Evolutionary conservation across 2,888 invertebrate species (phyloP), one percentile per base, ranked within the genome.

Genomic region (Acronicta psi): DNA sequence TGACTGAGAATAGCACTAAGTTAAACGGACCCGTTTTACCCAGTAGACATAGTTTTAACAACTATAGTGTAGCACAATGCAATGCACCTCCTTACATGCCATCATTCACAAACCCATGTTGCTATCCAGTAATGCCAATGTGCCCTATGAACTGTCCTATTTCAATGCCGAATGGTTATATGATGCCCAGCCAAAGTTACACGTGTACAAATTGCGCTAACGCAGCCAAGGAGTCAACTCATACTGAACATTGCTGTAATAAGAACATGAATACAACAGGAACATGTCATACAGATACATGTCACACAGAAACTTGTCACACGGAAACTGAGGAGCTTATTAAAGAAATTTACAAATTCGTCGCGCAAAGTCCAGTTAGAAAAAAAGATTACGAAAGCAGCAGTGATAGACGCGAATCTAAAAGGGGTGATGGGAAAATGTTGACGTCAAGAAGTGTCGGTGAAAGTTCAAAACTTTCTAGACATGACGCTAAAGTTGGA

Each of bases 311-410:
- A 25, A 47, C 49, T 2, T 36, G 50, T 10, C 45, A 41, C n/a
- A 82, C 79, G 18, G 89, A 90, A 70, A 93, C 92, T 13, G 90
- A 92, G 36, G 82, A 90, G 62, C 76, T 93, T 2, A 89, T 94
- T 36, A 92, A 91, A 78, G 89, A 93, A 78, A 93, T 94, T 57
- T 90, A 94, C 63, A 91, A 92, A 62, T 86, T 83, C 42, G 89
- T 93, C 2, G 84, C 88, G 10, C 87, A 88, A 69, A 85, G 83
- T 56, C 82, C 87, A 1, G 57, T 50, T 31, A 82, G 73, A 52
- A 81, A 75, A 53, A 76, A 77, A 59, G 49, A 40, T 10, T 64
- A 57, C n/a, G 68, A 69, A 29, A 60, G 47, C 29, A 66, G 40
- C 18, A 52, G 38, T 60, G 34, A 53, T 16, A 69, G 62, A 23